Conservation (phyloP, 2,888 invertebrate genomes). For the Agriopis marginaria region DNA sequence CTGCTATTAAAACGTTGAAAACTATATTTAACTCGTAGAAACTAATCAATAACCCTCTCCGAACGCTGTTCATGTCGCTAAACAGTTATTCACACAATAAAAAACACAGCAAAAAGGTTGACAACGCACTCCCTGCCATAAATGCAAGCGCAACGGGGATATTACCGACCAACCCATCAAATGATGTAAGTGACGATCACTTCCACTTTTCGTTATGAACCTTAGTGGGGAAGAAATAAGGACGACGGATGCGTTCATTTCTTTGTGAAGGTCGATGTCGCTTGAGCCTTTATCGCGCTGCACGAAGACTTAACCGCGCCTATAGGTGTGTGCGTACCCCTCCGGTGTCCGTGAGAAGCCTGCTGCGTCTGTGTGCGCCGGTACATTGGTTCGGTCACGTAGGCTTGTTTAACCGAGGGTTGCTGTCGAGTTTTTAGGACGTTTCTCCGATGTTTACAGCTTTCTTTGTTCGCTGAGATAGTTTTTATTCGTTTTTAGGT, state of each 20-base stretch:
- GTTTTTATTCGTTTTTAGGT: slow-evolving; percentile 27
- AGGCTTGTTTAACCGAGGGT: slow-evolving; percentile 70
- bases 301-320: slow-evolving; percentile 69
- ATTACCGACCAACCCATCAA: slow-evolving; percentile 59
- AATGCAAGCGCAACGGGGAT: slow-evolving; percentile 85
- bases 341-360: slow-evolving; percentile 50
- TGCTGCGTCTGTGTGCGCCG: slow-evolving; percentile 64
- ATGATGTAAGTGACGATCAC: slow-evolving; percentile 47
- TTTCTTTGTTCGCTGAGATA: slow-evolving; percentile 62
- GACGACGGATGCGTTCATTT: slow-evolving; percentile 69
- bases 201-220: slow-evolving; percentile 51
- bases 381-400: slow-evolving; percentile 82
- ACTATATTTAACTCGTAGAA: slow-evolving; percentile 12
- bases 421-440: slow-evolving; percentile 70
- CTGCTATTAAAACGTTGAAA: slow-evolving; percentile 5
- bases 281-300: slow-evolving; percentile 56
- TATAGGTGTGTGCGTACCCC: slow-evolving; percentile 65
- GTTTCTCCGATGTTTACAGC: slow-evolving; percentile 45
- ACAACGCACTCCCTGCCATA: slow-evolving; percentile 77
- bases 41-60: slow-evolving; percentile 37
- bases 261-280: slow-evolving; percentile 82
- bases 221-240: slow-evolving; percentile 50
- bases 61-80: slow-evolving; percentile 54
- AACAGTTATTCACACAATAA: slow-evolving; percentile 67
- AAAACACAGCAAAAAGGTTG: slow-evolving; percentile 79